phyloP scores from a whole-genome alignment of 2,113 vertebrate genomes.

The Gracilinanus agilis region DNA sequence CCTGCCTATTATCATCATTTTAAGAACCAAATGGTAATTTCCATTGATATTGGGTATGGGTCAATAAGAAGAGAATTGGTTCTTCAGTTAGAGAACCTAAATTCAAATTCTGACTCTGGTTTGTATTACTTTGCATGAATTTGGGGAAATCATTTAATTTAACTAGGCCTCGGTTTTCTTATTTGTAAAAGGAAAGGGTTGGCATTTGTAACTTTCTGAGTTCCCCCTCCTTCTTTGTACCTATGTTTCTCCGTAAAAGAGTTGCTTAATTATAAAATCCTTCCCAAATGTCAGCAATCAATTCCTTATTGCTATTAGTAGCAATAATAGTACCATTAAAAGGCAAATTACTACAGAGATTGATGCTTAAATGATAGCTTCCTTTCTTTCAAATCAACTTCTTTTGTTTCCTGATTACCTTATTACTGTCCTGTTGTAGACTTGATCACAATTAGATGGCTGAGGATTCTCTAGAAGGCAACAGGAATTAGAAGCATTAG shows the following conservation, averaged over 20 bases:
- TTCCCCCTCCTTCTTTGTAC: neutral
- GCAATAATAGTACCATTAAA: conserved; percentile 54
- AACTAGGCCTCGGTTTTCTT: neutral
- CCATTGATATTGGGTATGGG: neutral
- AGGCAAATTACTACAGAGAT: conserved; percentile 55
- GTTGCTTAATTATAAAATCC: neutral
- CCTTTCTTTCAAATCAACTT: conserved; percentile 69
- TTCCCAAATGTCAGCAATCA: neutral
- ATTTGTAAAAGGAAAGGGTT: neutral
- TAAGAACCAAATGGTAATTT: neutral
- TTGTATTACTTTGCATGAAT: neutral
- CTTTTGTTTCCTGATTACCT: conserved; percentile 59
- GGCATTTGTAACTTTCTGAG: neutral
- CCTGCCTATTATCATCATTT: neutral
- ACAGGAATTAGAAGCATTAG: conserved; percentile 52
- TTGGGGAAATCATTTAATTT: neutral
- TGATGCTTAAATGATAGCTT: conserved; percentile 71
- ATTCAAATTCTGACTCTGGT: neutral
- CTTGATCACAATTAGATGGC: conserved; percentile 55
- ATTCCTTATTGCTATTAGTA: neutral
- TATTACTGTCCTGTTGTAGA: conserved; percentile 44
- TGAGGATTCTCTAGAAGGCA: conserved; percentile 69
- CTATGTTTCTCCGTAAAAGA: neutral
- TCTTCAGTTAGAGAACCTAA: neutral
- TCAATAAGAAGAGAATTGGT: neutral